Percentiles rank a stretch among this genome's conserved stretches.
Evolutionary conservation across 2,113 vertebrate genomes (phyloP).

Genomic region (Tapirus terrestris): DNA sequence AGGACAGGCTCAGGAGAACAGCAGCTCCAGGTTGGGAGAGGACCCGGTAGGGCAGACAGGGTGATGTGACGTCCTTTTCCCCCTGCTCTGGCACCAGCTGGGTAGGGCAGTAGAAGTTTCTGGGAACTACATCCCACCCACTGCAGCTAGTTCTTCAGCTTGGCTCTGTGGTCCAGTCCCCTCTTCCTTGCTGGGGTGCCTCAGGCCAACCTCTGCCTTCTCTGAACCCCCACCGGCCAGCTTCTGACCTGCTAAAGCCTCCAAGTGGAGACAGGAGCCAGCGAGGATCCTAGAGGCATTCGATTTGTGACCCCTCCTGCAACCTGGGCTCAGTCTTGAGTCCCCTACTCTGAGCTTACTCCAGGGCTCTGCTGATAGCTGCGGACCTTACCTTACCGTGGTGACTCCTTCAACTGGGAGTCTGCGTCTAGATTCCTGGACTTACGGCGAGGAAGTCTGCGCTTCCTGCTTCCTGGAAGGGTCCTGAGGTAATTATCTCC

Average conservation of each 20-base stretch:
- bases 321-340: background rate
- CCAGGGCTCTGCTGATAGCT: background rate
- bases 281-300: background rate
- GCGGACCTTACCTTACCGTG: background rate
- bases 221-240: background rate
- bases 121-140: background rate
- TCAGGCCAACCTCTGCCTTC: background rate
- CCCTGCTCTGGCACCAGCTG: background rate
- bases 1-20: background rate
- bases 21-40: background rate
- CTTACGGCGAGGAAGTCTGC: background rate
- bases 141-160: background rate
- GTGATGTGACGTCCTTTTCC: background rate
- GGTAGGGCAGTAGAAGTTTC: background rate
- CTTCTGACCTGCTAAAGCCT: background rate
- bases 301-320: background rate
- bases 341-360: background rate
- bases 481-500: background rate
- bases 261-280: background rate
- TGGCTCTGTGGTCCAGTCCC: background rate
- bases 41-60: background rate
- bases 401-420: background rate
- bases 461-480: background rate
- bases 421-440: background rate
- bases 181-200: background rate